These are phyloP conservation scores for Chrysocyon brachyurus DNA, from an alignment of 2,797 vertebrate species.

Conservation along the genomic window DNA sequence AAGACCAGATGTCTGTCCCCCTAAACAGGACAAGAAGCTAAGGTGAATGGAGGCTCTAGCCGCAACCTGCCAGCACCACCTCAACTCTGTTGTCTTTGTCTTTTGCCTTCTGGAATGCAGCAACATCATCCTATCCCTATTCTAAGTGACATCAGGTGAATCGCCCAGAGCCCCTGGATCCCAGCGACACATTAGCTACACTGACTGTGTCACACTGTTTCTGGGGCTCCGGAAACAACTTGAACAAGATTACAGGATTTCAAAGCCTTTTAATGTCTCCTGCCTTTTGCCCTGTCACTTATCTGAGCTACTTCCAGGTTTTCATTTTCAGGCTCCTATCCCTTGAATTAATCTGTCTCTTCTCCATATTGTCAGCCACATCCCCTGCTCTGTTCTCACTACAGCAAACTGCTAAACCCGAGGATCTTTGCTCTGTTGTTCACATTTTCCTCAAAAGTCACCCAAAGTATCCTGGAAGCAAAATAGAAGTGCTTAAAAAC, in stretches of 20 bases:
- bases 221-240: not conserved
- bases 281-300: not conserved
- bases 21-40: not conserved
- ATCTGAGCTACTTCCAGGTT: not conserved
- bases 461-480: conserved; percentile 6
- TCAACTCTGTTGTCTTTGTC: not conserved
- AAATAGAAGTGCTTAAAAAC: conserved; percentile 6
- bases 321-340: not conserved
- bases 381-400: not conserved
- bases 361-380: not conserved
- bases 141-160: not conserved
- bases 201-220: not conserved
- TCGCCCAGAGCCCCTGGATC: not conserved
- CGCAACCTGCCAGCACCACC: not conserved
- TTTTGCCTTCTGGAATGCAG: not conserved
- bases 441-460: conserved; percentile 17
- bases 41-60: not conserved
- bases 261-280: not conserved
- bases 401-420: not conserved
- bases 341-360: not conserved
- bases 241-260: not conserved
- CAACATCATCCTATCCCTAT: not conserved
- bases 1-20: not conserved
- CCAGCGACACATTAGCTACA: not conserved
- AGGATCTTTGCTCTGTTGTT: not conserved